Conservation (phyloP, 2,113 vertebrate species). For the Elephas maximus region DNA sequence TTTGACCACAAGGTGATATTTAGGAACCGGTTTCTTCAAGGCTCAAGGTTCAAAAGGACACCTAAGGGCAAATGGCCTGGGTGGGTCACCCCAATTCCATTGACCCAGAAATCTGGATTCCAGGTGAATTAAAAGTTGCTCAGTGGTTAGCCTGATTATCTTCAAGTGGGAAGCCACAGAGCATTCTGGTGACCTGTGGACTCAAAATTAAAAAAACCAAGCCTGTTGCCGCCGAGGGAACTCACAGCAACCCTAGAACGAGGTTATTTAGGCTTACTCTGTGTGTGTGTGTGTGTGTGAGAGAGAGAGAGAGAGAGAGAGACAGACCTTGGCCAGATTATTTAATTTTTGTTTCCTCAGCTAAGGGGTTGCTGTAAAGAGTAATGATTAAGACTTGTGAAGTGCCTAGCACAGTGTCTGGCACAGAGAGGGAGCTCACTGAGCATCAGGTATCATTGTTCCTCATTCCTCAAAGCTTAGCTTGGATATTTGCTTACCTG, state of each 20-base stretch:
- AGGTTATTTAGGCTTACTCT: no score
- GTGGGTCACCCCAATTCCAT: no score
- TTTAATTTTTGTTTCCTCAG: neutral
- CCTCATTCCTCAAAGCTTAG: neutral
- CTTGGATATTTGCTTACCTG: neutral
- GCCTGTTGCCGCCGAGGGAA: no score
- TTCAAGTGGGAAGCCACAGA: neutral
- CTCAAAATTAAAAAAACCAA: neutral
- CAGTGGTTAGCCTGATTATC: neutral
- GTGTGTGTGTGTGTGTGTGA: no score
- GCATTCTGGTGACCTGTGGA: neutral
- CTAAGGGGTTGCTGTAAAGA: neutral
- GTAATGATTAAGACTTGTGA: neutral
- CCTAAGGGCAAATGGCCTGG: no score
- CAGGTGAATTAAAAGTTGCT: no score
- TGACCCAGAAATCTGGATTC: no score
- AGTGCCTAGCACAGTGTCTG: neutral
- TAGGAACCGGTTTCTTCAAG: no score
- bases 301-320: no score
- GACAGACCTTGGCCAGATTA: neutral
- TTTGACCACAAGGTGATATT: no score
- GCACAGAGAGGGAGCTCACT: neutral
- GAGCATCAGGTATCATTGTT: neutral
- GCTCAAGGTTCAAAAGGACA: no score
- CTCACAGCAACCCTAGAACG: no score